Evolutionary conservation across 1,140 invertebrate genomes (phyloP).

Genomic region (Leptoteleia sp.): DNA sequence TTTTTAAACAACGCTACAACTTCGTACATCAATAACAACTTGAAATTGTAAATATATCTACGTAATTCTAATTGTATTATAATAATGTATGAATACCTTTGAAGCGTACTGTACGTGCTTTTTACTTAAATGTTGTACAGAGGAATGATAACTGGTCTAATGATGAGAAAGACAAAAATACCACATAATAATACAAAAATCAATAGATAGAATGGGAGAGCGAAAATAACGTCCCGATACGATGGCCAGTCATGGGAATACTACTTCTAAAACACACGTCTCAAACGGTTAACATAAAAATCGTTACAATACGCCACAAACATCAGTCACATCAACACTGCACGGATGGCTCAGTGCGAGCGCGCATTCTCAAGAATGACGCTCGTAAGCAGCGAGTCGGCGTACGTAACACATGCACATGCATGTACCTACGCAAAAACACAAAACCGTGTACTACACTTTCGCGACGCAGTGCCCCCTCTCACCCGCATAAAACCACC

Average conservation of each 20-base stretch:
- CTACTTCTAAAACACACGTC: slow-evolving; percentile 23
- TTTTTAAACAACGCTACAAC: no score
- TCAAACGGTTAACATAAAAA: slow-evolving; percentile 44
- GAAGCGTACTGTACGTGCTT: slow-evolving; percentile 5
- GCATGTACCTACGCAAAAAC: slow-evolving; percentile 62
- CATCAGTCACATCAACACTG: slow-evolving; percentile 60
- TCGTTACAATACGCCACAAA: slow-evolving; percentile 58
- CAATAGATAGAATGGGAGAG: slow-evolving; percentile 29
- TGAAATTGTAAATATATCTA: no score
- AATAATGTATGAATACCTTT: slow-evolving; percentile 13
- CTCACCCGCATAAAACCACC: no score
- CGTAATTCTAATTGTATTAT: background rate
- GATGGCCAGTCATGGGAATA: slow-evolving; percentile 20
- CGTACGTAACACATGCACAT: slow-evolving; percentile 60
- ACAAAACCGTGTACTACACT: slow-evolving; percentile 56
- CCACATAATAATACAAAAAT: slow-evolving; percentile 28
- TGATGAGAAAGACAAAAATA: slow-evolving; percentile 12
- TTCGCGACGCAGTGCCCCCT: no score
- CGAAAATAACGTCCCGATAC: slow-evolving; percentile 24
- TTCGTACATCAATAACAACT: no score
- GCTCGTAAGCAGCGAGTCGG: slow-evolving; percentile 51
- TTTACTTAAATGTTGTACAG: no score
- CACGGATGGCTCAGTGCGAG: slow-evolving; percentile 38
- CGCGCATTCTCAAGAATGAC: slow-evolving; percentile 63
- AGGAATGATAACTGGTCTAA: slow-evolving; percentile 13